These are phyloP conservation scores for Netelia virgata DNA, from an alignment of 2,888 invertebrate species.

Conservation along the genomic window DNA sequence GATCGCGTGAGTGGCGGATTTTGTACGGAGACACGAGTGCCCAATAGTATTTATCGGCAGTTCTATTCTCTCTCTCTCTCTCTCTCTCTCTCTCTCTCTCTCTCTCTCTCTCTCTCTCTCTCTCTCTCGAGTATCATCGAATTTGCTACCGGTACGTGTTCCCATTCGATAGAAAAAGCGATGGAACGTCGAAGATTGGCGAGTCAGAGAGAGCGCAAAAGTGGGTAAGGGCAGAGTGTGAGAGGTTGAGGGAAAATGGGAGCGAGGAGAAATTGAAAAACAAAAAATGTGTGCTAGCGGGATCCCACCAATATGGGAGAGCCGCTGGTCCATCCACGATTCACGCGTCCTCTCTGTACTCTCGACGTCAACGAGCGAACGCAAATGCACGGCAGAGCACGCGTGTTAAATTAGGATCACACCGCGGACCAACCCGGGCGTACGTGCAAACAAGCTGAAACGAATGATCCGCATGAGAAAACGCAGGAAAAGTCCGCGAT, in stretches of 20 bases:
- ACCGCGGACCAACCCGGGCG: slow-evolving; percentile 60
- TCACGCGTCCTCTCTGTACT: slow-evolving; percentile 27
- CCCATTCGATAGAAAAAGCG: slow-evolving; percentile 27
- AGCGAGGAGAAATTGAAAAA: slow-evolving; percentile 36
- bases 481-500: slow-evolving; percentile 68
- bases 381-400: slow-evolving; percentile 56
- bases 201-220: slow-evolving; percentile 19
- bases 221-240: slow-evolving; percentile 17
- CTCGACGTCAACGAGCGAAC: slow-evolving; percentile 45
- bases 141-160: slow-evolving; percentile 31
- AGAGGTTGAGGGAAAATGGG: slow-evolving; percentile 11
- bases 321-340: slow-evolving; percentile 31
- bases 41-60: slow-evolving; percentile 55
- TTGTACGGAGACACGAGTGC: slow-evolving; percentile 23
- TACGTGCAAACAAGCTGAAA: slow-evolving; percentile 74
- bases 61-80: slow-evolving; percentile 7
- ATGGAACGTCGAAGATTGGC: slow-evolving; percentile 38
- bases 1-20: slow-evolving; percentile 27
- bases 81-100: slow-evolving; percentile 38
- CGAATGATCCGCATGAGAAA: slow-evolving; percentile 75
- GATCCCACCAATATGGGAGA: slow-evolving; percentile 36
- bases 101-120: slow-evolving; percentile 19
- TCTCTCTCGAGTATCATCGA: slow-evolving; percentile 50
- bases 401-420: slow-evolving; percentile 75
- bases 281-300: slow-evolving; percentile 22